A percentile compares a stretch with the other conserved stretches of the same genome.
Conservation (phyloP, 2,888 invertebrate genomes). For the Amiota mariae region DNA sequence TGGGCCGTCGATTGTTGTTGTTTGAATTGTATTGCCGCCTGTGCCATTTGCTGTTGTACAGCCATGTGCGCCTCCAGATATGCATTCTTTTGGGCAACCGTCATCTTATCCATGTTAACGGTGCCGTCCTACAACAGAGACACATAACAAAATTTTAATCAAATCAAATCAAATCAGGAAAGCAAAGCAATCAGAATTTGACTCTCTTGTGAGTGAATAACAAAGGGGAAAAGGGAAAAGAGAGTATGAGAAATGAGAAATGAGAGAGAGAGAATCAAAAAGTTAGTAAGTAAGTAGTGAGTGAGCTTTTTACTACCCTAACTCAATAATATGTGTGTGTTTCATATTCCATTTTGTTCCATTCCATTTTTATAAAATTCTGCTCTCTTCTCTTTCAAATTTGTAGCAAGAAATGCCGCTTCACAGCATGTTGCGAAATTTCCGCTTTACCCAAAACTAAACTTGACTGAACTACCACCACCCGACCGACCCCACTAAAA, state of each 20-base stretch:
- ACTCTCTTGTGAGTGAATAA: not conserved
- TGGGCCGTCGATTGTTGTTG: conserved; percentile 70
- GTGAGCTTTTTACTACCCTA: not conserved
- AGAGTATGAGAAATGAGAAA: conserved; percentile 6
- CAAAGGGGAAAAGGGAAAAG: not conserved
- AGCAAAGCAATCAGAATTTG: not conserved
- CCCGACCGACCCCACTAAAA: conserved; percentile 26
- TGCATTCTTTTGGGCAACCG: conserved; percentile 82
- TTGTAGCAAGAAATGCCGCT: not conserved
- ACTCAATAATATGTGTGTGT: not conserved
- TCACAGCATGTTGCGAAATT: conserved; percentile 22
- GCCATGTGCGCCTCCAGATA: conserved; percentile 84
- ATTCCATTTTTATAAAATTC: not conserved
- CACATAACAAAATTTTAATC: not conserved
- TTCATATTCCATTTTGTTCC: conserved; percentile 26
- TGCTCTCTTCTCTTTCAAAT: not conserved
- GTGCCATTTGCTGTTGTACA: conserved; percentile 85
- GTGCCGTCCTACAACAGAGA: conserved; percentile 76
- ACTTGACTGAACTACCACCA: too few species aligned
- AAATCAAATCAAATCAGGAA: conserved; percentile 10
- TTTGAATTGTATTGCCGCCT: conserved; percentile 78
- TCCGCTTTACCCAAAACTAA: not conserved
- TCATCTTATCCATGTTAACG: conserved; percentile 85
- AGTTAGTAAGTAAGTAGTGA: not conserved
- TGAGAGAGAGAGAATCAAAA: too few species aligned